These are phyloP conservation scores for Lepidocyrtoides sp. DNA, from an alignment of 2,888 invertebrate genomes.

Conservation along the genomic window DNA sequence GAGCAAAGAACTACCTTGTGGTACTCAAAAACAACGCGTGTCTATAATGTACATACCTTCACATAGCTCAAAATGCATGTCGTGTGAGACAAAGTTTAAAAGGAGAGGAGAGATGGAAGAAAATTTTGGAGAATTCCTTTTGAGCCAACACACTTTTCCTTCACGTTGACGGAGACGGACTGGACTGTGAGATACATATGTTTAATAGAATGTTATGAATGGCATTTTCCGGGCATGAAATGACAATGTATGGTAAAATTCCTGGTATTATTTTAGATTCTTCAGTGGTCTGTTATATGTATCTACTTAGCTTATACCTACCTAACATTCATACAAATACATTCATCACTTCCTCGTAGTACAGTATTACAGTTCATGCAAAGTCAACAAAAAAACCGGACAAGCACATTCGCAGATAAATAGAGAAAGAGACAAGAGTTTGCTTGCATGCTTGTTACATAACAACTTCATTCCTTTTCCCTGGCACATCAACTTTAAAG, in stretches of 20 bases:
- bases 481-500: no score
- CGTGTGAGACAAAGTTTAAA: background rate
- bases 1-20: slow-evolving; percentile 41
- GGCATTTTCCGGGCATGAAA: background rate
- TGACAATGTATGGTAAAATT: background rate
- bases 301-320: background rate
- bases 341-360: background rate
- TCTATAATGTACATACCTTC: slow-evolving; percentile 31
- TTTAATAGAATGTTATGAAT: background rate
- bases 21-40: slow-evolving; percentile 19
- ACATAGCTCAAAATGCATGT: slow-evolving; percentile 26
- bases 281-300: background rate
- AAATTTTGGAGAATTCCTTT: slow-evolving; percentile 10
- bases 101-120: background rate
- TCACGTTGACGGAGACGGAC: background rate
- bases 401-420: background rate
- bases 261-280: background rate
- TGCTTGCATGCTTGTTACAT: background rate
- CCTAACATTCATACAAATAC: background rate
- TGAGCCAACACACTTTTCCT: background rate
- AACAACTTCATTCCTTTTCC: background rate
- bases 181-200: background rate
- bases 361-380: background rate
- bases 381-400: slow-evolving; percentile 17
- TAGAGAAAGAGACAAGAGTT: no score